Percentiles rank a stretch among this genome's conserved stretches.
Evolutionary conservation across 1,140 invertebrate species (phyloP).

Genomic region (Drosophila baimaii): DNA sequence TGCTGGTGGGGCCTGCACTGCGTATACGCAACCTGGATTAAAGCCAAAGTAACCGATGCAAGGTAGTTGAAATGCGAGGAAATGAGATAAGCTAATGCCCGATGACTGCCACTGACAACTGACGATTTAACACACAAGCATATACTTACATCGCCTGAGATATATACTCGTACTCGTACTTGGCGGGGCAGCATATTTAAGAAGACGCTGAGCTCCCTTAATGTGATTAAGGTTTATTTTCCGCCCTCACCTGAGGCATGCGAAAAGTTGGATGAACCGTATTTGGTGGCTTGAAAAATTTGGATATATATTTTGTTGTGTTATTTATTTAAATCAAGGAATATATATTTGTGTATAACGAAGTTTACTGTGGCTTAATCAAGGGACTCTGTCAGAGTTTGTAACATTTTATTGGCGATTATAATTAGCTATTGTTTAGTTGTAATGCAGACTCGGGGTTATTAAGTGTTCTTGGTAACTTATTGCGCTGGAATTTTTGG

Average conservation of each 20-base stretch:
- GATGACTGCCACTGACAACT: slow-evolving; percentile 45
- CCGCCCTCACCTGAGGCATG: slow-evolving; percentile 3
- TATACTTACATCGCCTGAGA: neutral
- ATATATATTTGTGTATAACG: no score
- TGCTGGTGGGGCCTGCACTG: slow-evolving; percentile 14
- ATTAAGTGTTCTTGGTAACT: no score
- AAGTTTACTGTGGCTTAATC: no score
- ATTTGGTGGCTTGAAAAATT: neutral
- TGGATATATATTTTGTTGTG: no score
- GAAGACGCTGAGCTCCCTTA: slow-evolving; percentile 20
- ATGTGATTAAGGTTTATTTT: slow-evolving; percentile 32
- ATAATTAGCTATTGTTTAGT: no score
- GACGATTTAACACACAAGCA: slow-evolving; percentile 37
- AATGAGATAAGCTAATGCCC: slow-evolving; percentile 39
- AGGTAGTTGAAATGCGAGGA: slow-evolving; percentile 15
- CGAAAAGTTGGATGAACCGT: slow-evolving; percentile 2
- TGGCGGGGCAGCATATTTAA: slow-evolving; percentile 23
- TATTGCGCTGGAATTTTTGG: no score
- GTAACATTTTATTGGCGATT: no score
- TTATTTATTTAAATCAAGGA: no score
- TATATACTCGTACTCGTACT: no score
- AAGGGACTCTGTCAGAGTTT: no score
- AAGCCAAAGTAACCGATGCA: neutral
- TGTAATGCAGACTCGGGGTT: no score
- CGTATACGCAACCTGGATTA: slow-evolving; percentile 30